These are phyloP conservation scores for Diploscapter pachys DNA, from an alignment of 1,140 invertebrate species.

Conservation along the genomic window DNA sequence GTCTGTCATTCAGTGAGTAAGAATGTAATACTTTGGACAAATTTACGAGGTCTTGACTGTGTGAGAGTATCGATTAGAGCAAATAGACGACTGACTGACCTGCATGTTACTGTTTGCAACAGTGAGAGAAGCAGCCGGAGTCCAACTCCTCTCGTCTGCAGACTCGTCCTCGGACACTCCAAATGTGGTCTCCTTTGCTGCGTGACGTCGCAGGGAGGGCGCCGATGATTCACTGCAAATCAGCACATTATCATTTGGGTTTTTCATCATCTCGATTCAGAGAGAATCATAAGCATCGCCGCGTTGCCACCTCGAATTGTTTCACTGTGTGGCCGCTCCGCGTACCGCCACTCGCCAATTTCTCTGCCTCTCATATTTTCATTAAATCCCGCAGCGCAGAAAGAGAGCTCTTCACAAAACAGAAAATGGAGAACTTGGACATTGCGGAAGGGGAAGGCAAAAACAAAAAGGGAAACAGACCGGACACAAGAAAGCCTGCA, in stretches of 20 bases:
- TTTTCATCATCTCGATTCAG: background rate
- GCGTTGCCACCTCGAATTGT: too few relatives aligned
- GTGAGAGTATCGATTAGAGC: too few relatives aligned
- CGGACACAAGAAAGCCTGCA: background rate
- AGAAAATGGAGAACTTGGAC: too few relatives aligned
- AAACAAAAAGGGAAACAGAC: background rate
- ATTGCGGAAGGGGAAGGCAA: background rate
- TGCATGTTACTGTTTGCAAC: conserved; percentile 4
- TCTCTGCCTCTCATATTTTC: too few relatives aligned
- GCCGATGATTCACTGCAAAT: conserved; percentile 37
- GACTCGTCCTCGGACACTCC: conserved; percentile 29
- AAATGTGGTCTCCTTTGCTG: conserved; percentile 29
- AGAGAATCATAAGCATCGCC: too few relatives aligned
- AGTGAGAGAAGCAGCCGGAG: background rate
- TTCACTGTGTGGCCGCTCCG: too few relatives aligned
- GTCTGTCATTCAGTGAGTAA: too few relatives aligned
- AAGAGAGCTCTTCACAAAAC: too few relatives aligned
- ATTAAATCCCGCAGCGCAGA: too few relatives aligned
- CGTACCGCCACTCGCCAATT: too few relatives aligned
- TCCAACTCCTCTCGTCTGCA: conserved; percentile 26
- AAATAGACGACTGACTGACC: conserved; percentile 14
- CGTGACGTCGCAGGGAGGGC: conserved; percentile 26
- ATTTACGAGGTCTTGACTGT: too few relatives aligned
- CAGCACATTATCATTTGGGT: background rate
- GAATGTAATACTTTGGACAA: too few relatives aligned